Conservation (phyloP, 1,140 invertebrate genomes). For the Papilio xuthus region DNA sequence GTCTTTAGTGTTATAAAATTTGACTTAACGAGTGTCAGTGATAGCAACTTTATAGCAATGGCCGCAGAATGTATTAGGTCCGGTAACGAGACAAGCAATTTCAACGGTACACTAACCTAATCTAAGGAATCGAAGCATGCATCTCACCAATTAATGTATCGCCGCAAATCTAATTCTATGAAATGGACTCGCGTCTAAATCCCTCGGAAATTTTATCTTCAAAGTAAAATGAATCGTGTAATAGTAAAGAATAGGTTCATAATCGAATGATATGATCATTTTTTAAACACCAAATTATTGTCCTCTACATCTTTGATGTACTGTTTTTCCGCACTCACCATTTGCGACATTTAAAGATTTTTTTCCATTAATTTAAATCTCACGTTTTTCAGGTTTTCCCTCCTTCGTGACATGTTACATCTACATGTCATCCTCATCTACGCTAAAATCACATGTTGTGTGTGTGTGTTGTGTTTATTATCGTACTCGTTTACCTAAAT, state of each 20-base stretch:
- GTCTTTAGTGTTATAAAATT: slow-evolving; percentile 25
- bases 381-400: too few relatives aligned
- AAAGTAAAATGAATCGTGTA: not conserved
- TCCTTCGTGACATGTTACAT: too few relatives aligned
- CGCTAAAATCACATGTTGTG: too few relatives aligned
- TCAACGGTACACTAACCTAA: slow-evolving; percentile 23
- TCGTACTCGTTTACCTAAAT: too few relatives aligned
- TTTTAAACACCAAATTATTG: not conserved
- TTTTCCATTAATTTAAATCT: not conserved
- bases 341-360: not conserved
- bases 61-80: slow-evolving; percentile 1
- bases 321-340: not conserved
- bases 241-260: not conserved
- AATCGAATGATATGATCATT: not conserved
- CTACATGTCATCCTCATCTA: too few relatives aligned
- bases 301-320: not conserved
- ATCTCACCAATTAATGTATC: slow-evolving; percentile 36
- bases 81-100: slow-evolving; percentile 31
- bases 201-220: not conserved
- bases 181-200: slow-evolving; percentile 12
- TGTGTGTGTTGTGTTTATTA: too few relatives aligned
- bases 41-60: not conserved
- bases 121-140: slow-evolving; percentile 16
- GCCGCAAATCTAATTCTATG: slow-evolving; percentile 31
- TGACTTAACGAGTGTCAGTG: slow-evolving; percentile 29